phyloP scores from a whole-genome alignment of 2,113 vertebrate species.

The Bettongia penicillata region DNA sequence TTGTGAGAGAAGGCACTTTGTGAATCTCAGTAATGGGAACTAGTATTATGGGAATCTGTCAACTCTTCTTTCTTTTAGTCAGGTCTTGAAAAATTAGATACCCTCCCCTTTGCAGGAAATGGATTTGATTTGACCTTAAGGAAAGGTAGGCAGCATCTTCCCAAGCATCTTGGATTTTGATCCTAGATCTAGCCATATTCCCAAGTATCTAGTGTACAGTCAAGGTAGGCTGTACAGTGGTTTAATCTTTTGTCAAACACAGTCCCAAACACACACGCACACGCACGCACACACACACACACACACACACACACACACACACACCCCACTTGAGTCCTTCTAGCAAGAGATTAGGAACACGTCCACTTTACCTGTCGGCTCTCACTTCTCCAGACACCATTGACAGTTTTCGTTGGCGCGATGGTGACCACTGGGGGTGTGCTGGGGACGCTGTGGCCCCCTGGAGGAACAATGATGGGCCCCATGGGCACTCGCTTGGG shows the following conservation, averaged over 20 bases:
- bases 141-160: not conserved
- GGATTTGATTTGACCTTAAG: not conserved
- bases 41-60: not conserved
- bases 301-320: not conserved
- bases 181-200: not conserved
- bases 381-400: slow-evolving; percentile 97
- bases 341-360: not conserved
- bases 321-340: too few species aligned
- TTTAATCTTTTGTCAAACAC: too few species aligned
- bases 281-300: not conserved
- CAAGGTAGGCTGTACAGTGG: too few species aligned
- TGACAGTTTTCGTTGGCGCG: slow-evolving; percentile 98
- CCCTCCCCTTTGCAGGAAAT: not conserved
- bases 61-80: not conserved
- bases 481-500: slow-evolving; percentile 97
- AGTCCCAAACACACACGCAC: too few species aligned
- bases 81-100: not conserved
- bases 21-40: not conserved
- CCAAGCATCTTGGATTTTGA: not conserved
- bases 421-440: slow-evolving; percentile 99
- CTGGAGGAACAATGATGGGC: slow-evolving; percentile 93
- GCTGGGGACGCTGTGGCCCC: slow-evolving; percentile 96
- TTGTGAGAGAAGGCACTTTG: not conserved
- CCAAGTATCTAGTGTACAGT: not conserved
- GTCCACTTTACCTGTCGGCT: slow-evolving; percentile 90